Evolutionary conservation across 2,113 vertebrate species (phyloP).

Genomic region (Barnardius zonarius): DNA sequence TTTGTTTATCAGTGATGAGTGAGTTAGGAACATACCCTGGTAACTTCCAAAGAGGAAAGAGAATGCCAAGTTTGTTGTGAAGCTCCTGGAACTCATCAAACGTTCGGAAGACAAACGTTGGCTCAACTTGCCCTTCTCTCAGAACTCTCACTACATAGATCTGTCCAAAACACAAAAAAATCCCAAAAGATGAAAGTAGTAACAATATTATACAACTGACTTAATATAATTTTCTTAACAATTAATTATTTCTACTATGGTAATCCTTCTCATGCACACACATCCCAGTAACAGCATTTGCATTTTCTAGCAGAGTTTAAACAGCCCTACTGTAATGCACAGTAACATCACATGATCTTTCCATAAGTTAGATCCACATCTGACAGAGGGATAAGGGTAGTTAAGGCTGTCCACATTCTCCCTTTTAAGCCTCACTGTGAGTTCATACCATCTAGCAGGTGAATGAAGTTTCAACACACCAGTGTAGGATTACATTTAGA

Average conservation of each 20-base stretch:
- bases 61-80: slow-evolving; percentile 94
- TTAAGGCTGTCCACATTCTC: neutral
- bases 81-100: slow-evolving; percentile 99
- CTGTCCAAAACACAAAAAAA: slow-evolving; percentile 70
- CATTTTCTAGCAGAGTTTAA: neutral
- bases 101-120: slow-evolving; percentile 93
- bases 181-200: neutral
- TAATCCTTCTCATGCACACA: neutral
- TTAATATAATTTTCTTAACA: neutral
- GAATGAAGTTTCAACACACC: neutral
- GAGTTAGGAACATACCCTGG: slow-evolving; percentile 81
- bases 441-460: neutral
- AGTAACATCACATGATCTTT: neutral
- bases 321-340: neutral
- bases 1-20: neutral
- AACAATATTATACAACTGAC: neutral
- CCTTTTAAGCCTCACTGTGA: neutral
- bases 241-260: neutral
- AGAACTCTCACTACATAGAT: slow-evolving; percentile 91
- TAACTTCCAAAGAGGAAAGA: slow-evolving; percentile 97
- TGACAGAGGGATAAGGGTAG: neutral
- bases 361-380: neutral
- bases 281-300: neutral
- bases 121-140: slow-evolving; percentile 89
- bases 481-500: neutral